Conservation (phyloP, 2,888 invertebrate species). For the Odontothrips loti region DNA sequence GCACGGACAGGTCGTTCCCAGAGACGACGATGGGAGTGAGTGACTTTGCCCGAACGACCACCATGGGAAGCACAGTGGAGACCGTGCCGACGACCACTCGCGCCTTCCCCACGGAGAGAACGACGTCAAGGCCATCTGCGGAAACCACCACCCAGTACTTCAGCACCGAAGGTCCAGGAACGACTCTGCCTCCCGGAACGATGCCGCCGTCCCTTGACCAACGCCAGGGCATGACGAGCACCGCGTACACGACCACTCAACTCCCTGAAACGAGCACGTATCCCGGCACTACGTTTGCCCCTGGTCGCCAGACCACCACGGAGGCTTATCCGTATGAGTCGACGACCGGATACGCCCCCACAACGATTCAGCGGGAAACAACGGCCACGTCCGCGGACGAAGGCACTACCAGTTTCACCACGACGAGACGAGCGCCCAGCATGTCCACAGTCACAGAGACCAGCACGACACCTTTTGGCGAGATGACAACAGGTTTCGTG, state of each 20-base stretch:
- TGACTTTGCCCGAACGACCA: neutral
- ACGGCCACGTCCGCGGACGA: neutral
- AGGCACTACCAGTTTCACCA: too few species aligned
- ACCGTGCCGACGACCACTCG: neutral
- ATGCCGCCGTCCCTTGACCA: neutral
- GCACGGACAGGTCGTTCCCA: neutral
- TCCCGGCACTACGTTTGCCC: neutral
- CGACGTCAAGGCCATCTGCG: neutral
- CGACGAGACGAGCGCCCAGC: too few species aligned
- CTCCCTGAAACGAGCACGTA: neutral
- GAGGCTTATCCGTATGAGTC: neutral
- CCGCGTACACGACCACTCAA: neutral
- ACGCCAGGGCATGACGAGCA: neutral
- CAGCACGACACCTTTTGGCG: too few species aligned
- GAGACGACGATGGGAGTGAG: neutral
- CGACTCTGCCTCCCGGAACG: neutral
- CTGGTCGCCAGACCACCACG: neutral
- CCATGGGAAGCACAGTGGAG: neutral
- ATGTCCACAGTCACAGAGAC: too few species aligned
- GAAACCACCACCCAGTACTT: neutral
- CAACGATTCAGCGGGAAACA: neutral
- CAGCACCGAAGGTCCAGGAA: neutral
- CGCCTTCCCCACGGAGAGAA: neutral
- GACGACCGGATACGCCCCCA: neutral
- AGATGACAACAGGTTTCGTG: neutral